Base-by-base conservation (phyloP, 1,140 invertebrate genomes). In the Sinella curviseta region DNA sequence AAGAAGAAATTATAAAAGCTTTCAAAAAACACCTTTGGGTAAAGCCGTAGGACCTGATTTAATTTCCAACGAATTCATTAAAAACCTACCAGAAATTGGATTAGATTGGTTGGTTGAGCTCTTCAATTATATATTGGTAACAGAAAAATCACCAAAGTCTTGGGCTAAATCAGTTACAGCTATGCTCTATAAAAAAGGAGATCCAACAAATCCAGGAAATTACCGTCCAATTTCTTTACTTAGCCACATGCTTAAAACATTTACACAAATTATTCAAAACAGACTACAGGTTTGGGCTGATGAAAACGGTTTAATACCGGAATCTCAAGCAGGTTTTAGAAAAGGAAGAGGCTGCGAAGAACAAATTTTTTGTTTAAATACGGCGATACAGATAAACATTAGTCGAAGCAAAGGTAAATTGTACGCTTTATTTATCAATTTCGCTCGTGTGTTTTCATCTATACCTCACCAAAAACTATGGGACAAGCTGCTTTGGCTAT, bases 11-110 rank as follows among this genome's bases (percentile, higher is more conserved):
- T 16, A 8, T 74, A 33, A 0, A 0, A 4, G 31, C 60, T 0
- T 33, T 81, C 24, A 24, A 39, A n/a, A 74, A 48, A 14, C 73
- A 77, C 16, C 39, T 1, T 77, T 54, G 20, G 54, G 57, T 4
- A 86, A 85, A 82, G 85, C 86, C 0, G 84, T 85, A 1, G 86
- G 86, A 0, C 55, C 74, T 14, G 86, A 87, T 54, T 31, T 31
- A 0, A 86, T 87, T 2, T 34, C 85, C 1, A n/a, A n/a, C n/a
- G n/a, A n/a, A n/a, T n/a, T n/a, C n/a, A 33, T 87, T 0, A 87
- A 86, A 83, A 84, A 86, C n/a, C 74, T 87, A 2, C 78, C 83
- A 0, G 1, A 24, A 20, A 17, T 30, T 8, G 35, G 34, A 1
- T 4, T 34, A 28, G 24, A 12, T 16, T 1, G 14, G 4, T 24